Conservation (phyloP, 2,888 invertebrate species). For the Drosophila diplacantha region DNA sequence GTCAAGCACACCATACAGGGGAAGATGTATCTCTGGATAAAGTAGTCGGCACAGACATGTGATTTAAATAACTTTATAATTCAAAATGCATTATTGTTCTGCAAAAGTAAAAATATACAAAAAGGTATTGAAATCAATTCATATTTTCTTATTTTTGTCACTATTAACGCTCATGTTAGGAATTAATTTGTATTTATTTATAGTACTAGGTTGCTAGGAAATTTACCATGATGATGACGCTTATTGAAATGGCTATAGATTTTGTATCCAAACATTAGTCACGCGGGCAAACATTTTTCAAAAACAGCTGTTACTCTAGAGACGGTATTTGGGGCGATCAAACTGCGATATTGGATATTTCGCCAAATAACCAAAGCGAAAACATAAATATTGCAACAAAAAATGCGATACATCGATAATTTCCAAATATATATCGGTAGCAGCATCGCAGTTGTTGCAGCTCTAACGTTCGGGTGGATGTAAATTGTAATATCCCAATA, state of each 20-base stretch:
- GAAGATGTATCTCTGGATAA: conserved; percentile 95
- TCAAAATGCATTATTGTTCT: conserved; percentile 11
- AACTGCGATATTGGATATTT: background rate
- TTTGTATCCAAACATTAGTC: background rate
- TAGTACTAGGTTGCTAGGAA: too few relatives aligned
- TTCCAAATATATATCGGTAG: background rate
- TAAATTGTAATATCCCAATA: conserved; percentile 31
- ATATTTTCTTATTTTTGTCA: background rate
- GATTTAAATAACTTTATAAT: conserved; percentile 12
- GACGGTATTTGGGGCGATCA: background rate
- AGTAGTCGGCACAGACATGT: conserved; percentile 37
- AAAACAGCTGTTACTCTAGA: background rate
- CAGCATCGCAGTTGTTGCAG: background rate
- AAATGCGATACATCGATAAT: background rate
- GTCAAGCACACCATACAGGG: conserved; percentile 94
- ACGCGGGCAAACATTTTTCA: background rate
- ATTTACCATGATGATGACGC: background rate
- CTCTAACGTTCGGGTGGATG: conserved; percentile 22
- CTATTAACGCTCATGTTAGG: too few relatives aligned
- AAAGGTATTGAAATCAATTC: background rate
- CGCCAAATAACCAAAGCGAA: background rate
- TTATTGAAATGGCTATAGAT: too few relatives aligned
- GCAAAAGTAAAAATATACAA: conserved; percentile 4
- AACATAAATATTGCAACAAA: background rate
- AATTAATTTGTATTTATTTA: background rate